Percentiles rank a stretch among this genome's conserved stretches.
Evolutionary conservation across 1,140 invertebrate species (phyloP).

Genomic region (Diorhabda carinulata): DNA sequence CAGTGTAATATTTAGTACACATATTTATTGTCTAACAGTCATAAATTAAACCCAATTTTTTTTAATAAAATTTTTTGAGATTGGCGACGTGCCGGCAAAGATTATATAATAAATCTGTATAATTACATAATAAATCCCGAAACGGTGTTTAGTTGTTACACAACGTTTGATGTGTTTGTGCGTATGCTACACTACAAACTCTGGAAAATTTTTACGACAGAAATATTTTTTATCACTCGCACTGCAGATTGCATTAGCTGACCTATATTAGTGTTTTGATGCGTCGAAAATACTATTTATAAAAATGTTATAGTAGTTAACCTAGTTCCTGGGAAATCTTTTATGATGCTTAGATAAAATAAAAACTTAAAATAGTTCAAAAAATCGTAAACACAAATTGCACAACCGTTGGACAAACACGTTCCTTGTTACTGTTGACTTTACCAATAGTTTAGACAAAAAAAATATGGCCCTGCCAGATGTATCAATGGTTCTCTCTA

Average conservation of each 20-base stretch:
- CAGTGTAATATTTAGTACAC: too few species aligned
- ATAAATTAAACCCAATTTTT: background rate
- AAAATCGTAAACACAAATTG: constrained; percentile 15
- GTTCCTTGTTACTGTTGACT: constrained; percentile 13
- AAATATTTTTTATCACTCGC: constrained; percentile 19
- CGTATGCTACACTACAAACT: background rate
- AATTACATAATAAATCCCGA: background rate
- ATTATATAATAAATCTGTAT: background rate
- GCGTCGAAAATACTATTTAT: constrained; percentile 16
- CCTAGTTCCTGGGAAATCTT: constrained; percentile 15
- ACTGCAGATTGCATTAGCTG: constrained; percentile 18
- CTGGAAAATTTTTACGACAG: constrained; percentile 4
- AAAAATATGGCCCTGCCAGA: background rate
- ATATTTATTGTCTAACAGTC: too few species aligned
- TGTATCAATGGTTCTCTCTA: background rate
- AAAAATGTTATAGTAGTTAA: constrained; percentile 17
- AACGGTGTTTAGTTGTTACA: background rate
- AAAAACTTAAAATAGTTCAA: constrained; percentile 20
- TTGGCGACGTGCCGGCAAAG: background rate
- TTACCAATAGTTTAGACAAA: constrained; percentile 4
- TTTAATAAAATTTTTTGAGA: background rate
- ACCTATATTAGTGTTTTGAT: constrained; percentile 20
- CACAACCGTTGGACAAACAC: constrained; percentile 5
- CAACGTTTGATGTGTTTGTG: background rate
- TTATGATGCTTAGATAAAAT: constrained; percentile 19